These are phyloP conservation scores for Tiliacea aurago DNA, from an alignment of 2,888 invertebrate genomes.

Conservation along the genomic window DNA sequence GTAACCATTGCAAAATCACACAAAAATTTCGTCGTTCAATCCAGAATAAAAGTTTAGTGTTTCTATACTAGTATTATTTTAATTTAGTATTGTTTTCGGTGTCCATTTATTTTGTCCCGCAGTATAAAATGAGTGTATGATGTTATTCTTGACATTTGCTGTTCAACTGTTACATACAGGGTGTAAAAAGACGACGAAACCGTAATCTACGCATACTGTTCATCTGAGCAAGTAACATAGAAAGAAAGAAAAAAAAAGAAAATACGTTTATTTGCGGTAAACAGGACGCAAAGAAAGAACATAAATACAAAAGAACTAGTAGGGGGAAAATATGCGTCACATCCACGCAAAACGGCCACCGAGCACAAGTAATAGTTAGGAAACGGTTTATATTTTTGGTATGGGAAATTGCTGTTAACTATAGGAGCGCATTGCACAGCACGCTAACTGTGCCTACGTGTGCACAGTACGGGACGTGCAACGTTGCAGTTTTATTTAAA, in stretches of 20 bases:
- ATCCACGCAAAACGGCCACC: too few species aligned
- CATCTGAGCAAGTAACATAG: background rate
- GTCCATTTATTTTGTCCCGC: constrained; percentile 37
- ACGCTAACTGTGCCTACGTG: background rate
- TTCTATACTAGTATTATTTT: background rate
- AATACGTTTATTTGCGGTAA: too few species aligned
- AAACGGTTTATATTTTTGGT: background rate
- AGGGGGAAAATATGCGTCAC: too few species aligned
- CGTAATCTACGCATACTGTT: background rate
- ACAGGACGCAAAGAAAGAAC: too few species aligned
- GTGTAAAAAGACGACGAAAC: constrained; percentile 34
- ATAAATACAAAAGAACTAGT: too few species aligned
- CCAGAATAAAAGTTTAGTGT: background rate
- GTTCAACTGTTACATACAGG: constrained; percentile 29
- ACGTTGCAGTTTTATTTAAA: background rate
- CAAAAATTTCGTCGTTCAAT: background rate
- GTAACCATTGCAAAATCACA: background rate
- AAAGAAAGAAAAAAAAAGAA: too few species aligned
- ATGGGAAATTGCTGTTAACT: background rate
- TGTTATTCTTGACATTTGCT: constrained; percentile 36
- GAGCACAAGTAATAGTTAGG: background rate
- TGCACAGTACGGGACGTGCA: background rate
- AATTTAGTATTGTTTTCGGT: background rate
- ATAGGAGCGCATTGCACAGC: background rate
- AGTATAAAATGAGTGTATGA: constrained; percentile 25